These are phyloP conservation scores for Scortum barcoo DNA, from an alignment of 2,113 vertebrate genomes.

Conservation along the genomic window DNA sequence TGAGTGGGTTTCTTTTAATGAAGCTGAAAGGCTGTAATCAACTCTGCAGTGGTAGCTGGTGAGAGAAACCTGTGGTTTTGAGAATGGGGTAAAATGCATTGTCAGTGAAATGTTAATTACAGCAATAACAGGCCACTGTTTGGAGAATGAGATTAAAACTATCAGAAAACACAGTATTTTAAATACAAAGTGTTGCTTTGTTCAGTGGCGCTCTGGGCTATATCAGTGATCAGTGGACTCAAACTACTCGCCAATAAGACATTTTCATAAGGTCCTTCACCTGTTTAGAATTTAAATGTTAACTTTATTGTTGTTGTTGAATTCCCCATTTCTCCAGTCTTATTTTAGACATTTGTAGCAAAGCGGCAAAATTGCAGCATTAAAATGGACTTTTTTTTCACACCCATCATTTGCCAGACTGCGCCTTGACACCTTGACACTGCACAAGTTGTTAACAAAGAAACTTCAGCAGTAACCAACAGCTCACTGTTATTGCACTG, in stretches of 20 bases:
- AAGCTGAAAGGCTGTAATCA: conserved; percentile 51
- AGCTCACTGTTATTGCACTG: neutral
- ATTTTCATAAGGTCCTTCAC: neutral
- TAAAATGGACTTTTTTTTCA: neutral
- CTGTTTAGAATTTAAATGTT: neutral
- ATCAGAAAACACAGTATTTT: neutral
- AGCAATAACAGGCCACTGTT: neutral
- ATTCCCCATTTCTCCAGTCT: neutral
- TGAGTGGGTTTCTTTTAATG: conserved; percentile 52
- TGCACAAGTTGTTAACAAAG: neutral
- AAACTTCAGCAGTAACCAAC: neutral
- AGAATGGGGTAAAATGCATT: conserved; percentile 19
- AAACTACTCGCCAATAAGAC: neutral
- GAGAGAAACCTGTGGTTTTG: conserved; percentile 19
- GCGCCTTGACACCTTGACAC: too few relatives aligned
- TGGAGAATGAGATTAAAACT: neutral
- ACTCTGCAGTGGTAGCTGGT: conserved; percentile 12
- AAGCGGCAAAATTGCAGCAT: neutral
- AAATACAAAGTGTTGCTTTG: neutral
- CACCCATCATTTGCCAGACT: neutral
- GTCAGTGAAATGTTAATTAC: neutral
- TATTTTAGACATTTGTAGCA: neutral
- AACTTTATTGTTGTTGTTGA: neutral
- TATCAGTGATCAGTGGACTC: neutral
- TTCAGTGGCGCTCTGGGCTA: neutral